These are phyloP conservation scores for Gobio gobio DNA, from an alignment of 2,113 vertebrate genomes.

Conservation along the genomic window DNA sequence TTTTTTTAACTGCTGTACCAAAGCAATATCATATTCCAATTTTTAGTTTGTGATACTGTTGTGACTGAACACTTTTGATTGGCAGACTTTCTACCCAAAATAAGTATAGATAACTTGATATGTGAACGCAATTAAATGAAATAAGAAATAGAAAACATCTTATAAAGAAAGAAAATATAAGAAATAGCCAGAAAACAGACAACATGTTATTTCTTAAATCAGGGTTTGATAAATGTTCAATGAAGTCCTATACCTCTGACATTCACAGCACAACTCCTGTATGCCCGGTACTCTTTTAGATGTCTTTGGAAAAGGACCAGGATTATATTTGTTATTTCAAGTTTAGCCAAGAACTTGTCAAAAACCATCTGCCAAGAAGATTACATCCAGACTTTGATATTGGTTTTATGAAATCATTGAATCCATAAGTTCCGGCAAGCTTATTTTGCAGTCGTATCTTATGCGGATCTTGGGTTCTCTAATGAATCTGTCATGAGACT, in stretches of 20 bases:
- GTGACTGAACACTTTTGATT: not conserved
- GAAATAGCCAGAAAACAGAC: not conserved
- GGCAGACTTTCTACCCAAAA: not conserved
- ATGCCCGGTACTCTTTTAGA: not conserved
- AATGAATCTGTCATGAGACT: conserved; percentile 29
- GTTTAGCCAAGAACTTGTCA: conserved; percentile 20
- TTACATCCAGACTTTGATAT: conserved; percentile 3
- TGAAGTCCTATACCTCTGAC: not conserved
- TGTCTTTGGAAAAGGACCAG: not conserved
- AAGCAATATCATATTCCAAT: not conserved
- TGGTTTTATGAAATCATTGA: conserved; percentile 23
- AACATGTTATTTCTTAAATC: not conserved
- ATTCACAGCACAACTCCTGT: not conserved
- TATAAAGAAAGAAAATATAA: too few species aligned
- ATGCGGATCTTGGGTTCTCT: not conserved
- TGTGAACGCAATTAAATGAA: not conserved
- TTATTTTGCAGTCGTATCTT: not conserved
- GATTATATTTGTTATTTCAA: conserved; percentile 25
- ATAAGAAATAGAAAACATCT: not conserved
- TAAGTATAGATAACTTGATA: not conserved
- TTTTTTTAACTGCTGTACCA: not conserved
- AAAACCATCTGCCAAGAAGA: conserved; percentile 32
- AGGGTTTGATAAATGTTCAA: not conserved
- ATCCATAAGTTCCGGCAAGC: not conserved
- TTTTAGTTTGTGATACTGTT: too few species aligned